Conservation (phyloP, 2,113 vertebrate species). For the Sardina pilchardus region DNA sequence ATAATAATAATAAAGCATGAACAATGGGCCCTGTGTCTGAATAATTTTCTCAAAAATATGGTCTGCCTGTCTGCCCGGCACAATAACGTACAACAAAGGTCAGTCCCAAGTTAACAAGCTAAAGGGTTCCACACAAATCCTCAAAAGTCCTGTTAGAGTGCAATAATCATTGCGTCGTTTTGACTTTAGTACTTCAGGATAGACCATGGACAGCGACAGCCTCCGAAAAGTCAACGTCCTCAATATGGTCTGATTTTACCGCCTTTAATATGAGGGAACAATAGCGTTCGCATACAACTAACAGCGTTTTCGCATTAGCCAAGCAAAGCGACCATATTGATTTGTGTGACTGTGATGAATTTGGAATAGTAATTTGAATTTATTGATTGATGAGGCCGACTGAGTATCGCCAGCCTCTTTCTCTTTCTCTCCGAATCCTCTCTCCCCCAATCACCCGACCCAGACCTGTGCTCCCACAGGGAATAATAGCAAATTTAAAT, state of each 20-base stretch:
- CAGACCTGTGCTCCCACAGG: conserved; percentile 65
- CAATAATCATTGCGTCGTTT: background rate
- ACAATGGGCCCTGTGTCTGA: background rate
- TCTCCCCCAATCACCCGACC: conserved; percentile 23
- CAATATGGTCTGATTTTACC: conserved; percentile 8
- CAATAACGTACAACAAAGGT: background rate
- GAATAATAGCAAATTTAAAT: conserved; percentile 76
- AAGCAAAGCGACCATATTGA: conserved; percentile 81
- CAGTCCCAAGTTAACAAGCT: background rate
- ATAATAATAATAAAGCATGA: no score
- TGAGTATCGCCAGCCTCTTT: conserved; percentile 70
- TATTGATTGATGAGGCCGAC: conserved; percentile 84
- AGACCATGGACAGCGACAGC: background rate
- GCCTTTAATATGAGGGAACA: conserved; percentile 18
- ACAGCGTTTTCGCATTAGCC: conserved; percentile 82
- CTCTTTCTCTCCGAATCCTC: conserved; percentile 61
- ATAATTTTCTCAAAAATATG: background rate
- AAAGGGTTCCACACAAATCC: background rate
- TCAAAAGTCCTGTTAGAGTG: background rate
- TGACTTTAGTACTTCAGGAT: background rate
- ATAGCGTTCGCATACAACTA: conserved; percentile 62
- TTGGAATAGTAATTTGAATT: conserved; percentile 89
- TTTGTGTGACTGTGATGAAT: conserved; percentile 87
- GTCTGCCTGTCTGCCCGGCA: background rate
- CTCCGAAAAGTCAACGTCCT: background rate